Evolutionary conservation across 2,888 invertebrate genomes (phyloP).

Genomic region (Ceramica pisi): DNA sequence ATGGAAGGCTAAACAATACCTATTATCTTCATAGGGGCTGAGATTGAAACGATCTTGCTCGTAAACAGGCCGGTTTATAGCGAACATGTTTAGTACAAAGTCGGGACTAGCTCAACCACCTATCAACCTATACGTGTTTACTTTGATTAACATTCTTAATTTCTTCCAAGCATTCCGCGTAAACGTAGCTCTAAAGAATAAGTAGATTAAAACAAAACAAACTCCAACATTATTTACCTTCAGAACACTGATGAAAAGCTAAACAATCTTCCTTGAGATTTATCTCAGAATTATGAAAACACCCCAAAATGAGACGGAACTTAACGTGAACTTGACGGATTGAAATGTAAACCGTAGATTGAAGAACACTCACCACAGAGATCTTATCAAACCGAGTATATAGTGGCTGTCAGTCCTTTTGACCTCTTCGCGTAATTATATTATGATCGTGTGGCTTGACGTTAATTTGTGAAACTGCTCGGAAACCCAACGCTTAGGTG

Average conservation of each 20-base stretch:
- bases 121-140: conserved; percentile 44
- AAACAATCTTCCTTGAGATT: conserved; percentile 35
- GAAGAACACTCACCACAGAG: conserved; percentile 63
- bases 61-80: conserved; percentile 72
- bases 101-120: conserved; percentile 39
- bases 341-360: conserved; percentile 42
- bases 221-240: conserved; percentile 21
- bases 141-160: conserved; percentile 54
- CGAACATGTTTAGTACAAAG: conserved; percentile 60
- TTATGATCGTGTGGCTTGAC: conserved; percentile 80
- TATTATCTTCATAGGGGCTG: conserved; percentile 73
- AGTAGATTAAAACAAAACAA: conserved; percentile 59
- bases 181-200: conserved; percentile 38
- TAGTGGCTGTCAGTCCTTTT: conserved; percentile 65
- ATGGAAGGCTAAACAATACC: conserved; percentile 77
- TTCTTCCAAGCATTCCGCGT: conserved; percentile 22
- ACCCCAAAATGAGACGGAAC: conserved; percentile 27
- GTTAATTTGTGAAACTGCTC: conserved; percentile 88
- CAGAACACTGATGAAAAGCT: conserved; percentile 41
- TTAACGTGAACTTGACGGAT: conserved; percentile 47
- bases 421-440: conserved; percentile 75
- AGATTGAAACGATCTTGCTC: conserved; percentile 77
- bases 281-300: conserved; percentile 48
- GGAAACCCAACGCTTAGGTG: conserved; percentile 84
- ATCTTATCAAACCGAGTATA: conserved; percentile 68